Conservation (phyloP, 2,888 invertebrate genomes). For the Chloromyia formosa region DNA sequence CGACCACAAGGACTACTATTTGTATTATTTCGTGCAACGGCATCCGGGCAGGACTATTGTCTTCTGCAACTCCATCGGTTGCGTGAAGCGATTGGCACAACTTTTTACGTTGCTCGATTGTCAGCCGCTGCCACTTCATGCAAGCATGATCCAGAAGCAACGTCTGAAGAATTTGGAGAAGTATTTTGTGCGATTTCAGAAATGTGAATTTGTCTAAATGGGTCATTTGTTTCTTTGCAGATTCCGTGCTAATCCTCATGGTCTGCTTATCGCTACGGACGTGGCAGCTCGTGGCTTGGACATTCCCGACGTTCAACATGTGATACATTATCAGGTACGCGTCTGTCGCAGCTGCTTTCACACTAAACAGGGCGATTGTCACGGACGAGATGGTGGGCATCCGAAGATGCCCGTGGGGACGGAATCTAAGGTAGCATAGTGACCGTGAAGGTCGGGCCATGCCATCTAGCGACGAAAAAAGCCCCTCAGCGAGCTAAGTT, state of each 20-base stretch:
- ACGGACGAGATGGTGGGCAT: too few species aligned
- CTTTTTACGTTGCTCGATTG: constrained; percentile 76
- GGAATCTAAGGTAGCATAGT: too few species aligned
- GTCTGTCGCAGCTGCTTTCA: too few species aligned
- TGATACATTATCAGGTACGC: constrained; percentile 88
- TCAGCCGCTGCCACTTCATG: constrained; percentile 80
- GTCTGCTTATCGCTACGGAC: constrained; percentile 91
- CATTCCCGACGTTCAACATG: constrained; percentile 92
- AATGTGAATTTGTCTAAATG: not conserved
- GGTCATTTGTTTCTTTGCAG: constrained; percentile 64
- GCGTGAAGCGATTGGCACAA: constrained; percentile 81
- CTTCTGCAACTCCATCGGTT: constrained; percentile 94
- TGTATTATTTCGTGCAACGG: constrained; percentile 87
- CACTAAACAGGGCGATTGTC: too few species aligned
- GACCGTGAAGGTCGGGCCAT: too few species aligned
- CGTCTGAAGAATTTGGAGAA: constrained; percentile 92
- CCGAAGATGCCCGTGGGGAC: too few species aligned
- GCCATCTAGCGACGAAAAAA: too few species aligned
- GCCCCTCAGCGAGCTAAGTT: too few species aligned
- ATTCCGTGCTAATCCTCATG: constrained; percentile 75
- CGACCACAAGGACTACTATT: constrained; percentile 88
- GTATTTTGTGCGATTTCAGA: constrained; percentile 58
- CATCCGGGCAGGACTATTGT: constrained; percentile 92
- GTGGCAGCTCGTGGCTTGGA: constrained; percentile 98
- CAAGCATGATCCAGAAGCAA: constrained; percentile 93